Percentiles rank a stretch among this genome's conserved stretches.
phyloP scores from a whole-genome alignment of 92 coral and sea anemone species.

The Galaxea fascicularis region DNA sequence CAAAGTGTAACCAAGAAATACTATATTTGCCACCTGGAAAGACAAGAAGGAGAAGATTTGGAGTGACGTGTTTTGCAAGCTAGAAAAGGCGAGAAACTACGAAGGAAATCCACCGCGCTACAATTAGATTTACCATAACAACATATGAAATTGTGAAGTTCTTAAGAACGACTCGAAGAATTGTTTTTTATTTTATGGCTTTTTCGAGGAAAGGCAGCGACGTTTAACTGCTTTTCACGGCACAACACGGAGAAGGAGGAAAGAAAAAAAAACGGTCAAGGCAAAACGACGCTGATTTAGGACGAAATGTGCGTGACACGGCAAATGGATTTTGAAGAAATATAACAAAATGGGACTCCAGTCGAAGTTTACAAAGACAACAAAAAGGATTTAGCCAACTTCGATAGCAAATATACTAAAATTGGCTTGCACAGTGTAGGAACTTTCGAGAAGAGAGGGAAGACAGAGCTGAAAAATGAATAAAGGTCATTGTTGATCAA shows the following conservation, averaged over 20 bases:
- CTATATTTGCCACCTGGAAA: neutral
- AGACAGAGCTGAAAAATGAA: neutral
- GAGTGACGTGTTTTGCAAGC: neutral
- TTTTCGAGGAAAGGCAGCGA: neutral
- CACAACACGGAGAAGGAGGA: neutral
- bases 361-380: constrained; percentile 20
- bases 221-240: neutral
- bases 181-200: neutral
- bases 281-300: constrained; percentile 2
- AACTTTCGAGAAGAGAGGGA: neutral
- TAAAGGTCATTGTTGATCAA: neutral
- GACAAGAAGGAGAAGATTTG: neutral
- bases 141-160: neutral
- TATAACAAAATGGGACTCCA: constrained; percentile 34
- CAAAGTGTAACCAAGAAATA: neutral
- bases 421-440: neutral
- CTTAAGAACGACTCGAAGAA: neutral
- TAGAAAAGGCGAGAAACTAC: constrained; percentile 35
- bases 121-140: constrained; percentile 1
- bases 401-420: neutral
- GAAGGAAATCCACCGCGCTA: neutral
- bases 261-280: neutral
- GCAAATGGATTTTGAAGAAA: constrained; percentile 11
- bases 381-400: constrained; percentile 20
- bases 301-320: constrained; percentile 46